These are phyloP conservation scores for Xenopus borealis DNA, from an alignment of 2,113 vertebrate genomes.

Conservation along the genomic window DNA sequence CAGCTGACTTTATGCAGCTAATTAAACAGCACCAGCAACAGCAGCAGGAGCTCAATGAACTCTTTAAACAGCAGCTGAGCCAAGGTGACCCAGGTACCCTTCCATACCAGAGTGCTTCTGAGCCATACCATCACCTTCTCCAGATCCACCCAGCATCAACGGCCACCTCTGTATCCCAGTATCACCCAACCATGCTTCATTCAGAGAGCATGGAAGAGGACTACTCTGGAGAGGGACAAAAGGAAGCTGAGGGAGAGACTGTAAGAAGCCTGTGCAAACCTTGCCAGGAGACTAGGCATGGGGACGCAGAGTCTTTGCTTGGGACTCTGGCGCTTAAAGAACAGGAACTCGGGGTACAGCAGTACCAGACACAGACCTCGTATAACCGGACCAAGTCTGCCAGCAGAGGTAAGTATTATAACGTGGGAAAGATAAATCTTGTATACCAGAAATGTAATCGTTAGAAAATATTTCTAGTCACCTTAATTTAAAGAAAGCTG, in stretches of 20 bases:
- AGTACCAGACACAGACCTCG: slow-evolving; percentile 70
- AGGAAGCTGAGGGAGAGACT: slow-evolving; percentile 73
- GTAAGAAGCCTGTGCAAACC: slow-evolving; percentile 75
- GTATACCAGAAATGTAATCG: too few species aligned
- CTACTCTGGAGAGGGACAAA: slow-evolving; percentile 64
- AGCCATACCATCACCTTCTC: slow-evolving; percentile 70
- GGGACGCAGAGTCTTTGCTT: slow-evolving; percentile 77
- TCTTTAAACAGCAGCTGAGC: slow-evolving; percentile 87
- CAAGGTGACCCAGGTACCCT: slow-evolving; percentile 78
- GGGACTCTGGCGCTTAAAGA: slow-evolving; percentile 59
- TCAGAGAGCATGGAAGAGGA: slow-evolving; percentile 99
- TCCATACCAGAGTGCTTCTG: slow-evolving; percentile 65
- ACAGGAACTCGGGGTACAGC: slow-evolving; percentile 73
- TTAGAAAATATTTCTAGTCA: too few species aligned
- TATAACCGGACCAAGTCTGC: slow-evolving; percentile 67
- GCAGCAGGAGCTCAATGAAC: slow-evolving; percentile 78
- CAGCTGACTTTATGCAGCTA: slow-evolving; percentile 85
- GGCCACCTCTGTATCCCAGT: slow-evolving; percentile 48
- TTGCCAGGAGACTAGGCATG: slow-evolving; percentile 64
- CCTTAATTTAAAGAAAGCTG: too few species aligned
- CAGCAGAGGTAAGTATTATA: slow-evolving; percentile 72
- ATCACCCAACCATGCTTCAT: slow-evolving; percentile 70
- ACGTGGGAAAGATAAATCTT: too few species aligned
- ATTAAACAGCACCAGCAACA: slow-evolving; percentile 81
- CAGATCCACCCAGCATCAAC: slow-evolving; percentile 72